Base-by-base conservation (phyloP, 2,888 invertebrate species). In the Tetragonula carbonaria region DNA sequence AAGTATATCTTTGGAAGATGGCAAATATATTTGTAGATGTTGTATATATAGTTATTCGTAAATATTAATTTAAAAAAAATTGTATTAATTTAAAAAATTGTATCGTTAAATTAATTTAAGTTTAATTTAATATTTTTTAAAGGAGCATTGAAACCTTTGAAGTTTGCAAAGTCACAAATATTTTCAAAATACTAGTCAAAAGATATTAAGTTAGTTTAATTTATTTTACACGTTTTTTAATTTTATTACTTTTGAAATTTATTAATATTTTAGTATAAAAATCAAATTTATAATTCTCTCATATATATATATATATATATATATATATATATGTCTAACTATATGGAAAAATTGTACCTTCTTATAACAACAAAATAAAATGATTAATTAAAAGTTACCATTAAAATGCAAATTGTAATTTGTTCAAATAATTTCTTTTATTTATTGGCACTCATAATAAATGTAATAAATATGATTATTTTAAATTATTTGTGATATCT, bases 381-480 rank as follows among this genome's bases (percentile, higher is more conserved):
- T 28, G 21, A 68, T 67, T 28, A 21, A 67, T 62, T 67, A 45
- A 55, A 45, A 38, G 28, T 14, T 65, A 77, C 28, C 16, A 65
- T 55, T 55, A 51, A 45, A 80, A 33, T 53, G 55, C 50, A 11
- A 8, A 45, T 21, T 38, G 2, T 28, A 78, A 57, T 71, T 71
- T 57, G 2, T 71, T 68, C 2, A 14, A 23, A 23, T 79, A 68
- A 62, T 4, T 76, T 68, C 45, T 76, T 79, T 71, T 66, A 71
- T 78, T 71, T 71, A 70, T 80, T 65, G 55, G 5, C 57, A 38
- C 11, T n/a, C 6, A 21, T 33, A 67, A 66, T 50, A 72, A 78
- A 66, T 50, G 45, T 72, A 59, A 45, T 72, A 45, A 18, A 21
- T 66, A 28, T 50, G 65, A 72, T 28, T 59, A 59, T 5, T 53